These are phyloP conservation scores for Steinernema carpocapsae DNA, from an alignment of 2,888 invertebrate species.

Conservation along the genomic window DNA sequence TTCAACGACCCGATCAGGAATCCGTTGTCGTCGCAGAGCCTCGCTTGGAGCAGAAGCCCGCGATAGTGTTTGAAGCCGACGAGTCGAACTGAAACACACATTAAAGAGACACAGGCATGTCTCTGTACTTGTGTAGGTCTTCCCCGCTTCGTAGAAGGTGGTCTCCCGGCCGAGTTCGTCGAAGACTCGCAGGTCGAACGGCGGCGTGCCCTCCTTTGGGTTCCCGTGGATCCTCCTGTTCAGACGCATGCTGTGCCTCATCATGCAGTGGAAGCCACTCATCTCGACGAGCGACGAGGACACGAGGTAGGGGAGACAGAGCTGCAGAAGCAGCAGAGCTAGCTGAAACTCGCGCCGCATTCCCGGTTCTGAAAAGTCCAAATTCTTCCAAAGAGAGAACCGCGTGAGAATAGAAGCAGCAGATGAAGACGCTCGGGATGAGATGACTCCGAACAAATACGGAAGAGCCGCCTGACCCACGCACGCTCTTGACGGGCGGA, in stretches of 20 bases:
- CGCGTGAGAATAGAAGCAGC: no score
- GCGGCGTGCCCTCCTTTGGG: constrained; percentile 33
- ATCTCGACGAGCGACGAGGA: constrained; percentile 25
- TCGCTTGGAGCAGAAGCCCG: constrained; percentile 54
- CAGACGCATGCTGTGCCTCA: constrained; percentile 37
- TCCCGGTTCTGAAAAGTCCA: constrained; percentile 1
- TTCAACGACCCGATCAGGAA: constrained; percentile 52
- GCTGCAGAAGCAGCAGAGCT: not conserved
- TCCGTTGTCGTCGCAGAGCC: constrained; percentile 47
- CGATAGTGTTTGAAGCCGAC: constrained; percentile 43
- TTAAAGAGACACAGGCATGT: not conserved
- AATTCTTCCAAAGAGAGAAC: not conserved
- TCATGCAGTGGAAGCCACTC: constrained; percentile 38
- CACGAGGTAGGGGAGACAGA: not conserved
- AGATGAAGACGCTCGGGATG: constrained; percentile 2
- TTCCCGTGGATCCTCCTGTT: constrained; percentile 33
- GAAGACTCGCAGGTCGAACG: constrained; percentile 36
- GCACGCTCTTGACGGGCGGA: constrained; percentile 21
- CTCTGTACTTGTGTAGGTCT: constrained; percentile 38
- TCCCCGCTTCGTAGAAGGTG: constrained; percentile 36
- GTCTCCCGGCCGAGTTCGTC: constrained; percentile 37
- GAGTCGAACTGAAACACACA: constrained; percentile 36
- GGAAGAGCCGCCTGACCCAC: constrained; percentile 16
- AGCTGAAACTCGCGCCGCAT: constrained; percentile 9
- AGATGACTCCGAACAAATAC: not conserved